Conservation (phyloP, 2,888 invertebrate species). For the Eumacrocentrus americanus region DNA sequence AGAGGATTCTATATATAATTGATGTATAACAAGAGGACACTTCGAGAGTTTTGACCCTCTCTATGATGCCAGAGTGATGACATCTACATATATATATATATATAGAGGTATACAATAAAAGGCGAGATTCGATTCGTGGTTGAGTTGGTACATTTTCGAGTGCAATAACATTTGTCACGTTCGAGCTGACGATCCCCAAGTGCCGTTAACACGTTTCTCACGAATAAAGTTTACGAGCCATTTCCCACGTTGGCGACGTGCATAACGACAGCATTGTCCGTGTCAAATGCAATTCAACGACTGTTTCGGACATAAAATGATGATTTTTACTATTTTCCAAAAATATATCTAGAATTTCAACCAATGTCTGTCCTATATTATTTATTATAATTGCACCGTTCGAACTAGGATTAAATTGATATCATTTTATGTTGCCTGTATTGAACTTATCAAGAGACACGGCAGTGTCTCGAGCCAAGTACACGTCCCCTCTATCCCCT, state of each 20-base stretch:
- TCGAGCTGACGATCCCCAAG: constrained; percentile 3
- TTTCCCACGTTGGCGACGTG: constrained; percentile 17
- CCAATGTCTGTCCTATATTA: too few relatives aligned
- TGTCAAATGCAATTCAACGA: constrained; percentile 22
- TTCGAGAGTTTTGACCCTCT: not conserved
- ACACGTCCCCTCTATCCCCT: too few relatives aligned
- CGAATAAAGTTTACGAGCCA: constrained; percentile 25
- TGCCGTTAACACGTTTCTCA: constrained; percentile 11
- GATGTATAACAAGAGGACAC: not conserved
- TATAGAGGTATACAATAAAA: not conserved
- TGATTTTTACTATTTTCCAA: too few relatives aligned
- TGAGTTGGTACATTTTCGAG: not conserved
- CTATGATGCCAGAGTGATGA: too few relatives aligned
- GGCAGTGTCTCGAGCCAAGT: too few relatives aligned
- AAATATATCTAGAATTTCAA: too few relatives aligned
- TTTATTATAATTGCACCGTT: too few relatives aligned
- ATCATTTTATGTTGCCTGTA: too few relatives aligned
- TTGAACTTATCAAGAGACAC: too few relatives aligned
- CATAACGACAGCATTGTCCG: constrained; percentile 25
- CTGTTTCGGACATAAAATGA: constrained; percentile 6
- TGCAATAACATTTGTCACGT: not conserved
- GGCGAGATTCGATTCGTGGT: not conserved
- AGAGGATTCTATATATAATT: not conserved
- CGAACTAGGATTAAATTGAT: too few relatives aligned
- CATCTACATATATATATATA: too few relatives aligned